Evolutionary conservation across 2,888 invertebrate species (phyloP), one percentile per base, ranked within the genome.

Genomic region (Carcina quercana): DNA sequence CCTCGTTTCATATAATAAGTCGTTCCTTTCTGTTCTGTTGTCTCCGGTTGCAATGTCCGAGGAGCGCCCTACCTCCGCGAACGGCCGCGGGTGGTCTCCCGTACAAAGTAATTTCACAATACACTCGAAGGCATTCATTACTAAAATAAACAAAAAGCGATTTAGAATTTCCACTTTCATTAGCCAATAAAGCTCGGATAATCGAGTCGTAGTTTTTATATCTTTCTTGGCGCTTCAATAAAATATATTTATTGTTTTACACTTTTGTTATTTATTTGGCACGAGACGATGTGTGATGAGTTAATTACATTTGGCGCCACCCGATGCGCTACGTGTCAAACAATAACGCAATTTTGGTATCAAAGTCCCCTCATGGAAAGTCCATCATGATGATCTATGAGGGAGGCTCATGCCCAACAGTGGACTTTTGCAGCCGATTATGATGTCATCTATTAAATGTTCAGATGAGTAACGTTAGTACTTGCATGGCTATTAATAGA

Each of bases 21-120:
- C 59, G 56, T 64, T 67, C 63, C 65, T 64, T 68, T n/a, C n/a
- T n/a, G n/a, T n/a, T n/a, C n/a, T n/a, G n/a, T 68, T 66, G 63
- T 65, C 60, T 69, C 55, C 59, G 45, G 52, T 53, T 60, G 57
- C 55, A 50, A 50, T 51, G 42, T 45, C 45, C 43, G 45, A 55
- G 27, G 43, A 43, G 40, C 45, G 46, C 46, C 35, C 39, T 38
- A 41, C 32, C 31, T 48, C 54, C 47, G 60, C 63, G 43, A 60
- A 65, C 50, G 42, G 42, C 36, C 34, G 22, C 58, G 69, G 73
- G 79, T 79, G 79, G 79, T 76, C 78, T 47, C 40, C 21, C 21
- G 35, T 47, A 42, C 56, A 50, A 45, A 44, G 38, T 50, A 51
- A 59, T 54, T 50, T 47, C 47, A 48, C 52, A 51, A 53, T 51